Evolutionary conservation across 2,113 vertebrate genomes (phyloP).

Genomic region (Cyprichromis sp.): DNA sequence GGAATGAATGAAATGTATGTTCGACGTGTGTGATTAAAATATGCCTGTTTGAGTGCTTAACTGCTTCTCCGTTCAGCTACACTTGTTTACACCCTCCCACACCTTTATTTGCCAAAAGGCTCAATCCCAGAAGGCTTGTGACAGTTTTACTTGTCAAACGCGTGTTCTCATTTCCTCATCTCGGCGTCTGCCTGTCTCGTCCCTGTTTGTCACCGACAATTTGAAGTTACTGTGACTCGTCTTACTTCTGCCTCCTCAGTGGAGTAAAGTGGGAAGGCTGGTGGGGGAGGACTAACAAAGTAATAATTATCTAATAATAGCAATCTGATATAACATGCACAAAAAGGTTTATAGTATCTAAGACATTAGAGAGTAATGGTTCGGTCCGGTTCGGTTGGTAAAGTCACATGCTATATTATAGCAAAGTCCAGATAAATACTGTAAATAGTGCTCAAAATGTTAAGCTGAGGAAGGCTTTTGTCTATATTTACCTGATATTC

Average conservation of each 20-base stretch:
- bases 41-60: not conserved
- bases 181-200: not conserved
- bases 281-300: not conserved
- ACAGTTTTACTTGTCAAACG: conserved; percentile 33
- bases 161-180: conserved; percentile 24
- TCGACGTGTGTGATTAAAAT: not conserved
- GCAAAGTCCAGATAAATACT: not conserved
- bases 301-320: not conserved
- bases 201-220: not conserved
- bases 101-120: conserved; percentile 33
- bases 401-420: not conserved
- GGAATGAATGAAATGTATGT: not conserved
- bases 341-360: not conserved
- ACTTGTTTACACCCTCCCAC: conserved; percentile 10
- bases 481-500: not conserved
- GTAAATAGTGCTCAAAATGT: not conserved
- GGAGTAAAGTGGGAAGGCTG: not conserved
- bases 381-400: not conserved
- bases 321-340: not conserved
- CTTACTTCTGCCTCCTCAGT: not conserved
- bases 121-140: conserved; percentile 26
- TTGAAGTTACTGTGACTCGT: not conserved
- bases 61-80: conserved; percentile 5
- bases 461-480: not conserved
- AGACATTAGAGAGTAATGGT: accelerated